Conservation (phyloP, 2,113 vertebrate species). For the Lophochroa leadbeateri region DNA sequence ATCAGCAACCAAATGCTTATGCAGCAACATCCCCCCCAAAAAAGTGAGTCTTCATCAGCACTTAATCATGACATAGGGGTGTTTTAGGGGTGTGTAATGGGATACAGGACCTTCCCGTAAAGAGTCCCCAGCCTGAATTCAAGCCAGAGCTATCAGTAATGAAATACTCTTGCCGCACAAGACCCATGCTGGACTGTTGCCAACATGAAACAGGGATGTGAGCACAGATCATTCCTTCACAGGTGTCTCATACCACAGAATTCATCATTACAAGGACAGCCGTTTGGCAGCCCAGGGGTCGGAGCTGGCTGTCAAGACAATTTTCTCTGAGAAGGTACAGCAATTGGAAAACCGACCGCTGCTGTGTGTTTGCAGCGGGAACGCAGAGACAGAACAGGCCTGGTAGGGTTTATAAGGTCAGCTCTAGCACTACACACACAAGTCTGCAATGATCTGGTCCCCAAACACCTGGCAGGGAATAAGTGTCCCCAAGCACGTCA, state of each 20-base stretch:
- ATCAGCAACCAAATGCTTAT: constrained; percentile 32
- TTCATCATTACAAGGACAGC: not conserved
- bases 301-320: not conserved
- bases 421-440: not conserved
- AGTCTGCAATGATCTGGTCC: not conserved
- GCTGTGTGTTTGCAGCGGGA: not conserved
- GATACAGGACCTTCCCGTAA: not conserved
- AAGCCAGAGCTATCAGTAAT: constrained; percentile 19
- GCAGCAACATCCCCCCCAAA: not conserved
- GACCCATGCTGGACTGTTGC: not conserved
- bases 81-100: not conserved
- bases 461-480: constrained; percentile 18
- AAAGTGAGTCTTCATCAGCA: not conserved
- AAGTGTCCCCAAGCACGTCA: not conserved
- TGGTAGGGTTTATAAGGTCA: not conserved
- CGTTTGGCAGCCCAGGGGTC: not conserved
- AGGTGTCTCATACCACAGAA: not conserved
- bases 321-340: not conserved
- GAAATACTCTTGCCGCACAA: constrained; percentile 1
- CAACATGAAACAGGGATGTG: not conserved
- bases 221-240: not conserved
- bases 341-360: not conserved
- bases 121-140: not conserved
- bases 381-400: not conserved
- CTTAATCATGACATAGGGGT: not conserved